phyloP scores from a whole-genome alignment of 2,113 vertebrate species.

The Serilophus lunatus region DNA sequence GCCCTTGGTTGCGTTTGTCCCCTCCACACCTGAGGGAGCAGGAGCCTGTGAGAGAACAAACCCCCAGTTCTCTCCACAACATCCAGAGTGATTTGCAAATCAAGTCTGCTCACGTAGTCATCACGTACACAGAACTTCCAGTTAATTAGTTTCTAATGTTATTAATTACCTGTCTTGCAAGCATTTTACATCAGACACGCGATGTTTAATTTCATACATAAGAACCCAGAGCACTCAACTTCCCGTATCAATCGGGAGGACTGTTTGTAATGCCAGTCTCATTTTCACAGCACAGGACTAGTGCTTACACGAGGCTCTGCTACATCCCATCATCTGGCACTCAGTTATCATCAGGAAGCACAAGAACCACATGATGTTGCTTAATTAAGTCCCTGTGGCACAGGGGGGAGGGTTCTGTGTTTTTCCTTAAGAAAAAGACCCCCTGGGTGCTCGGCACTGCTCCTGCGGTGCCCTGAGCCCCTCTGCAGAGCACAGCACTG shows the following conservation, averaged over 20 bases:
- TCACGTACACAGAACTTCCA: neutral
- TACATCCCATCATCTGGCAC: neutral
- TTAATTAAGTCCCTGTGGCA: conserved; percentile 60
- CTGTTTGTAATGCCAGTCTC: neutral
- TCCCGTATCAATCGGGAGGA: neutral
- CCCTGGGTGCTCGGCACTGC: neutral
- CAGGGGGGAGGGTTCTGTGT: neutral
- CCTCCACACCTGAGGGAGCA: neutral
- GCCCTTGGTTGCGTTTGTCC: neutral
- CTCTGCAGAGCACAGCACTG: neutral
- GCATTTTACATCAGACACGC: neutral
- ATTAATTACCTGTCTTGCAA: conserved; percentile 58
- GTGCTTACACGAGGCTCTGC: neutral
- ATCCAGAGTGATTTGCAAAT: neutral
- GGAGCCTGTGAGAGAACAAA: neutral
- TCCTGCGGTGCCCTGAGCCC: neutral
- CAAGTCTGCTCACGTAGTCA: neutral
- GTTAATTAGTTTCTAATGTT: conserved; percentile 51
- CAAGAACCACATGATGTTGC: conserved; percentile 23
- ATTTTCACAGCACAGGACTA: neutral
- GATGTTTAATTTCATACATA: conserved; percentile 34
- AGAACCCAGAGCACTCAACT: neutral
- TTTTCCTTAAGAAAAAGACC: neutral
- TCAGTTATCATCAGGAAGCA: neutral
- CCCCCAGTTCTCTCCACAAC: neutral